Evolutionary conservation across 2,797 vertebrate species (phyloP).

Genomic region (Spheniscus humboldti): DNA sequence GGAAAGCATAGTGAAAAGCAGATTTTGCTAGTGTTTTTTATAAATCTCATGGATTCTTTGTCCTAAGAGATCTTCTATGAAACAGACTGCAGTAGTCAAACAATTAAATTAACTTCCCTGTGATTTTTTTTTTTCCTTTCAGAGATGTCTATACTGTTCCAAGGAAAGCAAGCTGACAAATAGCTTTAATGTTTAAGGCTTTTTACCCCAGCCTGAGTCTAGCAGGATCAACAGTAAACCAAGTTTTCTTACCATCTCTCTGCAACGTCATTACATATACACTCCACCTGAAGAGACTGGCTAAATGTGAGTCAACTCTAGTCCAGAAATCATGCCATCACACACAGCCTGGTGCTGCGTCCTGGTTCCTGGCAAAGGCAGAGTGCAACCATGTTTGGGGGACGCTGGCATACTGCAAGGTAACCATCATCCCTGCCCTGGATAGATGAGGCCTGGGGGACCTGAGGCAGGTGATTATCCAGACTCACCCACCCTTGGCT

Average conservation of each 20-base stretch:
- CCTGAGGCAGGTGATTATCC: background rate
- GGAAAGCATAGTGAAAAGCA: background rate
- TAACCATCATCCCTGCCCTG: background rate
- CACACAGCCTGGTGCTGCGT: rapidly evolving
- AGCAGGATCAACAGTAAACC: background rate
- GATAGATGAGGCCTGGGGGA: background rate
- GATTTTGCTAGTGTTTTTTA: background rate
- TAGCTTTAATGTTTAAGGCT: background rate
- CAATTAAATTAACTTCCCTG: background rate
- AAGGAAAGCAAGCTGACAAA: background rate
- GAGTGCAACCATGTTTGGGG: background rate
- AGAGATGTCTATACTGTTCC: background rate
- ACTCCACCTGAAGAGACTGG: background rate
- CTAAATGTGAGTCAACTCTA: background rate
- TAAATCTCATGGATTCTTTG: background rate
- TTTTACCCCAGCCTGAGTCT: background rate
- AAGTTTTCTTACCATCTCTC: background rate
- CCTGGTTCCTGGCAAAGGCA: background rate
- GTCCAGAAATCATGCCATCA: background rate
- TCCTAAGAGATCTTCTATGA: background rate
- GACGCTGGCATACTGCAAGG: too few species aligned
- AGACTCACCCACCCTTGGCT: background rate
- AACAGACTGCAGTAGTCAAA: background rate
- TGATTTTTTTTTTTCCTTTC: background rate
- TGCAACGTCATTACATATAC: background rate